Evolutionary conservation across 1,140 invertebrate species (phyloP).

Genomic region (Pogonognathellus flavescens): DNA sequence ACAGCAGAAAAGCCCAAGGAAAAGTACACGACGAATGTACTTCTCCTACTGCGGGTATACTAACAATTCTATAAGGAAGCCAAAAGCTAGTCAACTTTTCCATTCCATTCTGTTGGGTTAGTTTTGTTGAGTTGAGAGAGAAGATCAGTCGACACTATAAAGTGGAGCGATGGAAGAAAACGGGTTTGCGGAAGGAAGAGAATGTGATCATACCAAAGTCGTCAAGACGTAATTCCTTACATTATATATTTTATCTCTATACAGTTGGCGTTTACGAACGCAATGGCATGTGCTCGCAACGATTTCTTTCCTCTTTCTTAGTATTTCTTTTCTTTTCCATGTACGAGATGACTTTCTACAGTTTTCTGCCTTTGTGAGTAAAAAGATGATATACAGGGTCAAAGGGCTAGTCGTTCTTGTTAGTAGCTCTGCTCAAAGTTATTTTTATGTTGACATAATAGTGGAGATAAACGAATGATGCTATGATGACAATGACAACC

Average conservation of each 20-base stretch:
- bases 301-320: not conserved
- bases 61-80: too few species aligned
- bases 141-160: not conserved
- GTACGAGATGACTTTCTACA: not conserved
- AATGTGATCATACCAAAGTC: constrained; percentile 1
- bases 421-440: not conserved
- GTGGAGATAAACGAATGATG: not conserved
- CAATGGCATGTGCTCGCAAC: not conserved
- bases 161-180: not conserved
- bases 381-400: not conserved
- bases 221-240: constrained; percentile 32
- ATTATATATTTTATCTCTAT: not conserved
- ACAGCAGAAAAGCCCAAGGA: too few species aligned
- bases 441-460: constrained; percentile 34
- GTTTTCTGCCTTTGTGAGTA: too few species aligned
- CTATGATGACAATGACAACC: not conserved
- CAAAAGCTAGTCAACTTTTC: constrained; percentile 22
- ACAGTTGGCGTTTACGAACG: not conserved
- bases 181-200: constrained; percentile 24
- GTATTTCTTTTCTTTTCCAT: not conserved
- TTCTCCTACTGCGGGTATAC: too few species aligned
- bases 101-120: constrained; percentile 23
- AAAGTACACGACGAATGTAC: too few species aligned
- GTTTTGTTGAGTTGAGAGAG: constrained; percentile 3
- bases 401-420: not conserved